phyloP scores from a whole-genome alignment of 2,797 vertebrate species.

The Silurus lanzhouensis region DNA sequence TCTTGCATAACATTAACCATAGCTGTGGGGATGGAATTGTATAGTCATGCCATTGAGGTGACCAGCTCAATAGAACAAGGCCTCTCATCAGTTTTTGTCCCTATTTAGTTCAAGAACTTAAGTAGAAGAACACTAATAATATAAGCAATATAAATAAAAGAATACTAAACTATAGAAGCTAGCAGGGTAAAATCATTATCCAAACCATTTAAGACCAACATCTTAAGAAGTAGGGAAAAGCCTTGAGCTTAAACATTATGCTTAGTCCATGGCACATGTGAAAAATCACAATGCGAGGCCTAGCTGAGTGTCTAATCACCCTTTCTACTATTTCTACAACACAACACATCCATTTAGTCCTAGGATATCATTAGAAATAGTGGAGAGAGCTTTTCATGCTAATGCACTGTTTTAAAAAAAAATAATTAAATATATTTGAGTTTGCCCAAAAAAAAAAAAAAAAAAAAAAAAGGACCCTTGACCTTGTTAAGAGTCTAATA shows the following conservation, averaged over 20 bases:
- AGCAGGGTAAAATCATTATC: slow-evolving; percentile 5
- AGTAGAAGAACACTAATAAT: not conserved
- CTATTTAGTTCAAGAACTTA: not conserved
- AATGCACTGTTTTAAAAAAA: slow-evolving; percentile 6
- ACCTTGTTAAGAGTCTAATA: slow-evolving; percentile 1
- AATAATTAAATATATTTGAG: not conserved
- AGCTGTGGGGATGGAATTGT: not conserved
- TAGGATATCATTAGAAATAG: slow-evolving; percentile 39
- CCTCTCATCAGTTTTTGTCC: not conserved
- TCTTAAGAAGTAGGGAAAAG: slow-evolving; percentile 1
- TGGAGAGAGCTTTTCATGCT: slow-evolving; percentile 29
- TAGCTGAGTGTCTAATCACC: slow-evolving; percentile 27
- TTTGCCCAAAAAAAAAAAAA: slow-evolving; percentile 6
- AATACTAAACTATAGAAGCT: not conserved
- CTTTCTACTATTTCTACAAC: slow-evolving; percentile 25
- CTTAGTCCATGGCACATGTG: slow-evolving; percentile 6
- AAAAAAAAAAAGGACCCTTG: slow-evolving; percentile 7
- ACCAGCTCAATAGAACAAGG: not conserved
- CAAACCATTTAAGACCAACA: slow-evolving; percentile 46
- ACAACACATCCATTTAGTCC: slow-evolving; percentile 30
- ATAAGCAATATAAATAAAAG: not conserved
- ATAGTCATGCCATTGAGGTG: not conserved
- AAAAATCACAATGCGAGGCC: slow-evolving; percentile 24
- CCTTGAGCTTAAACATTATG: slow-evolving; percentile 34
- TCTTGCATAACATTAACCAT: not conserved